Evolutionary conservation across 2,113 vertebrate genomes (phyloP), one percentile per base, ranked within the genome.

Genomic region (Pterocles burchelli): DNA sequence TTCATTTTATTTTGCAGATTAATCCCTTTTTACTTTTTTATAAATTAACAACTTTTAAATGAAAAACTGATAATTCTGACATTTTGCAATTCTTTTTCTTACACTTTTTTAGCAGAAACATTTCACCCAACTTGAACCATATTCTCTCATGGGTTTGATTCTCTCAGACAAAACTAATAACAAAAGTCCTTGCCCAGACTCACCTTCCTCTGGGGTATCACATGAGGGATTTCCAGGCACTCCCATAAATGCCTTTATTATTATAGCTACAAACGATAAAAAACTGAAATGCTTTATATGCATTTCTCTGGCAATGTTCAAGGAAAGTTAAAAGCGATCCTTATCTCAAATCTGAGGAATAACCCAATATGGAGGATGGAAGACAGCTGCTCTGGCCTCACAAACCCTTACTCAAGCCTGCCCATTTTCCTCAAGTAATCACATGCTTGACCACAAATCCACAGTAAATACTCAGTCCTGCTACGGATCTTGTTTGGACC

Each of bases 371-470:
- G n/a, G 33, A 83, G 9, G 15, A 51, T 13, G 7, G 22, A 78
- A 58, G 33, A 45, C 43, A 66, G 26, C 36, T 61, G 16, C 67
- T 49, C 33, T n/a, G 20, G 54, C 21, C 29, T 74, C 45, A 36
- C 0, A 8, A 62, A 41, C 0, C 1, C 29, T 57, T 68, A 48
- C 34, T n/a, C 55, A 58, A 84, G 57, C 19, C 38, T 58, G 18
- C 17, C 25, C 10, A 22, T 79, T 81, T 70, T 74, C 55, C 28
- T 85, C 24, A n/a, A 29, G 4, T 12, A 82, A 36, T 33, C 51
- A 24, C 0, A 0, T 1, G 1, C 21, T 80, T 63, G 45, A 34
- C 17, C 46, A 45, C 7, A 10, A 70, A 82, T 48, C 46, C 18
- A 26, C 51, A 62, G n/a, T 21, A 79, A 76, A 85, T 48, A 61